Conservation (phyloP, 2,888 invertebrate genomes). For the Leptinotarsa rubiginosa region DNA sequence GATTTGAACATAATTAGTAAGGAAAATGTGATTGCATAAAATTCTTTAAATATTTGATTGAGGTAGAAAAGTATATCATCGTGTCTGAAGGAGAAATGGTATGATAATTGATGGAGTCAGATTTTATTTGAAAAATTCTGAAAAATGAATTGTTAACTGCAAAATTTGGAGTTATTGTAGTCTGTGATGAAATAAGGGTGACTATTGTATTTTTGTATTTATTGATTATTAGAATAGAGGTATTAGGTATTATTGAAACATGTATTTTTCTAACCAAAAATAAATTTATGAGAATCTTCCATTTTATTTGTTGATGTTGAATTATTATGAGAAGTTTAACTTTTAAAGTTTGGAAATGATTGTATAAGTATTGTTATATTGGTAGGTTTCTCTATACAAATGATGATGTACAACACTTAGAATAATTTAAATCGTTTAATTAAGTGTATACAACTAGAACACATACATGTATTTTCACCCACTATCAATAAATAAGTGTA, state of each 20-base stretch:
- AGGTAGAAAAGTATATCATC: too few species aligned
- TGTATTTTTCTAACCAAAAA: conserved; percentile 63
- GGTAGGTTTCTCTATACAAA: conserved; percentile 60
- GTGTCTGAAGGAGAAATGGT: not conserved
- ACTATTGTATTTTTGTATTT: conserved; percentile 66
- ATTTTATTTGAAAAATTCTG: not conserved
- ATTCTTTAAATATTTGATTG: too few species aligned
- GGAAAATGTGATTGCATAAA: too few species aligned
- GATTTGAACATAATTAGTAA: too few species aligned
- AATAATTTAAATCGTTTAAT: conserved; percentile 59
- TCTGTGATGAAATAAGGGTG: conserved; percentile 67
- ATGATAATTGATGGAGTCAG: not conserved
- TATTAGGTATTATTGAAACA: conserved; percentile 62
- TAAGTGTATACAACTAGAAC: conserved; percentile 61
- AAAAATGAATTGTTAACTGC: conserved; percentile 17
- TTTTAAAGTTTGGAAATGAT: conserved; percentile 58
- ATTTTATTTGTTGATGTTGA: conserved; percentile 62
- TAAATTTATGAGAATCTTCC: conserved; percentile 60
- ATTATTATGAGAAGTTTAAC: conserved; percentile 61
- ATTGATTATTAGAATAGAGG: conserved; percentile 57
- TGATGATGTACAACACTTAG: conserved; percentile 63
- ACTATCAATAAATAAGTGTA: conserved; percentile 58
- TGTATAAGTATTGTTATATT: conserved; percentile 62
- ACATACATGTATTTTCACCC: conserved; percentile 61
- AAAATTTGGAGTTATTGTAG: conserved; percentile 57